Conservation (phyloP, 2,113 vertebrate species). For the Atractosteus spatula region DNA sequence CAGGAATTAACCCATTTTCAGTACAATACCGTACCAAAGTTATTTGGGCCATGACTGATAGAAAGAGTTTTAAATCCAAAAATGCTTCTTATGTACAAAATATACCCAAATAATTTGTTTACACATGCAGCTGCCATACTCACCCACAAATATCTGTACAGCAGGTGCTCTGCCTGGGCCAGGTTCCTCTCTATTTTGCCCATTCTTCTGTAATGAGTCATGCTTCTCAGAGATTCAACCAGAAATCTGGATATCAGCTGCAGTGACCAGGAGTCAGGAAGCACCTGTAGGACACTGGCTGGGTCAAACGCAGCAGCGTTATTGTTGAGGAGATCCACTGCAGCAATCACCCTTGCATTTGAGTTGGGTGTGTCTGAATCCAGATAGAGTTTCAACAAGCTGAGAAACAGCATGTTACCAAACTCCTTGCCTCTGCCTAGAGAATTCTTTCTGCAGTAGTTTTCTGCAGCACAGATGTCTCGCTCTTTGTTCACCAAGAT, state of each 20-base stretch:
- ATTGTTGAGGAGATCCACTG: constrained; percentile 53
- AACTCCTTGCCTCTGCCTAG: constrained; percentile 28
- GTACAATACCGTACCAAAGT: neutral
- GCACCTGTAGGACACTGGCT: constrained; percentile 40
- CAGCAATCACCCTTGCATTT: constrained; percentile 18
- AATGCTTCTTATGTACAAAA: too few relatives aligned
- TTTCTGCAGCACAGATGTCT: constrained; percentile 50
- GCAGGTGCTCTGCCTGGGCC: constrained; percentile 42
- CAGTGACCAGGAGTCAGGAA: constrained; percentile 60
- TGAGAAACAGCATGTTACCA: constrained; percentile 41
- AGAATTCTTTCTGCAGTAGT: constrained; percentile 51
- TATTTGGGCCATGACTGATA: too few relatives aligned
- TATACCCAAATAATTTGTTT: too few relatives aligned
- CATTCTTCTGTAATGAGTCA: constrained; percentile 49
- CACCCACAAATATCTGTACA: constrained; percentile 53
- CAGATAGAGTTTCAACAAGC: constrained; percentile 53
- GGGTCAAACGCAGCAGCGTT: constrained; percentile 39
- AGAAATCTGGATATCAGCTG: constrained; percentile 53
- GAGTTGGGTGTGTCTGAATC: constrained; percentile 18
- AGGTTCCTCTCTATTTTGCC: constrained; percentile 44
- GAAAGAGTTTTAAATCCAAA: too few relatives aligned
- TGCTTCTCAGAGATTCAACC: constrained; percentile 44
- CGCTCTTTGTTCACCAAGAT: constrained; percentile 43
- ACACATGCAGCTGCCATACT: constrained; percentile 14
- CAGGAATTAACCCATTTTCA: neutral